These are phyloP conservation scores for Subacronicta megacephala DNA, from an alignment of 2,888 invertebrate genomes.

Conservation along the genomic window DNA sequence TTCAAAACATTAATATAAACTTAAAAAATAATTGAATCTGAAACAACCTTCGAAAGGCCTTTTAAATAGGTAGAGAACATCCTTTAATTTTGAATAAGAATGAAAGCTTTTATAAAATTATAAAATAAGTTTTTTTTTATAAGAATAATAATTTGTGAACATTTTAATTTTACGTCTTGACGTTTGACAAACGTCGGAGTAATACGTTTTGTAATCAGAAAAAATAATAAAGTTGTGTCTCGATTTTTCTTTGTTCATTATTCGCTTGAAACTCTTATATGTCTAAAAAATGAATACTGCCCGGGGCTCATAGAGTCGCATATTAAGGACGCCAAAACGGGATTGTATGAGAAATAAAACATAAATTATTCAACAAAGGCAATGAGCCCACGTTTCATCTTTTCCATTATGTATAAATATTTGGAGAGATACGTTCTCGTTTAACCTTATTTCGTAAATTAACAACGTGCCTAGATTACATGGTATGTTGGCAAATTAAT, in stretches of 20 bases:
- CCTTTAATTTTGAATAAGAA: not conserved
- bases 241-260: constrained; percentile 57
- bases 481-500: constrained; percentile 53
- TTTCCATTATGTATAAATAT: constrained; percentile 78
- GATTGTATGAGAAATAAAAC: constrained; percentile 76
- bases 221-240: constrained; percentile 41
- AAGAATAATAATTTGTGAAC: not conserved
- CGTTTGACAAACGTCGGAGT: constrained; percentile 29
- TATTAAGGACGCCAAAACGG: constrained; percentile 66
- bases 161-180: constrained; percentile 15
- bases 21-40: no score
- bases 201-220: constrained; percentile 39
- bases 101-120: not conserved
- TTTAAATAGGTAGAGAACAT: not conserved
- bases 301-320: constrained; percentile 65
- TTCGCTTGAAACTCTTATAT: constrained; percentile 49
- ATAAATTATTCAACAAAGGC: constrained; percentile 85
- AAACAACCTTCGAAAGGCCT: constrained; percentile 2
- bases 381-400: constrained; percentile 79
- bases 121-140: not conserved
- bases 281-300: constrained; percentile 70
- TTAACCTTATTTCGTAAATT: constrained; percentile 76
- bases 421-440: constrained; percentile 69
- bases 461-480: constrained; percentile 67
- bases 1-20: no score